phyloP scores from a whole-genome alignment of 1,140 invertebrate species.

The Dendrolimus punctatus region DNA sequence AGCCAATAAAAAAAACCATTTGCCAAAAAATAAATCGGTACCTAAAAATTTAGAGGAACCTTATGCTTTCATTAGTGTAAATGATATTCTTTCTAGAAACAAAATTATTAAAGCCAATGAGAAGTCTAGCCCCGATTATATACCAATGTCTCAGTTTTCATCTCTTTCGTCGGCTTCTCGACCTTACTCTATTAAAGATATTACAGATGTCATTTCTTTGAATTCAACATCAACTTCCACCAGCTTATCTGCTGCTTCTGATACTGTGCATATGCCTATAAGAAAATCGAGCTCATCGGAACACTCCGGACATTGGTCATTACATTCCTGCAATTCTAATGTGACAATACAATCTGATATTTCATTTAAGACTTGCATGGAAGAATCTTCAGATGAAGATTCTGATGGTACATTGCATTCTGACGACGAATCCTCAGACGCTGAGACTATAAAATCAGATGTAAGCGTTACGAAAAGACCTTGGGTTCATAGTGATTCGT shows the following conservation, averaged over 20 bases:
- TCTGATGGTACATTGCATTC: conserved; percentile 54
- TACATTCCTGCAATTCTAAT: conserved; percentile 57
- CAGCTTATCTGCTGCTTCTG: conserved; percentile 48
- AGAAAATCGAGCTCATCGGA: conserved; percentile 58
- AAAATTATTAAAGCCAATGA: conserved; percentile 17
- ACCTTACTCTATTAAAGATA: conserved; percentile 60
- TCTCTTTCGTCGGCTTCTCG: conserved; percentile 27
- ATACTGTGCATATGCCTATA: conserved; percentile 38
- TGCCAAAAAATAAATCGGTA: conserved; percentile 52
- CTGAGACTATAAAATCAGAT: conserved; percentile 58
- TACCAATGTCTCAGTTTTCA: conserved; percentile 29
- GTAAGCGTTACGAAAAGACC: conserved; percentile 48
- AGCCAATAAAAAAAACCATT: conserved; percentile 20
- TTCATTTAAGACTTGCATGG: conserved; percentile 55
- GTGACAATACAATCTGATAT: conserved; percentile 52
- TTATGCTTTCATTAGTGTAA: conserved; percentile 43
- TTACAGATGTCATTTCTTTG: conserved; percentile 54
- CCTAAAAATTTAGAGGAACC: conserved; percentile 52
- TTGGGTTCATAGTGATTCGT: conserved; percentile 60
- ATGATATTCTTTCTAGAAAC: conserved; percentile 37
- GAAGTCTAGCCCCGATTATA: conserved; percentile 12
- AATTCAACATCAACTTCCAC: conserved; percentile 45
- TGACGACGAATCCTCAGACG: conserved; percentile 51
- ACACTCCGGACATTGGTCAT: conserved; percentile 59
- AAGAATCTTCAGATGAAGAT: conserved; percentile 53